These are phyloP conservation scores for Anoplolepis gracilipes DNA, from an alignment of 1,140 invertebrate species.

Conservation along the genomic window DNA sequence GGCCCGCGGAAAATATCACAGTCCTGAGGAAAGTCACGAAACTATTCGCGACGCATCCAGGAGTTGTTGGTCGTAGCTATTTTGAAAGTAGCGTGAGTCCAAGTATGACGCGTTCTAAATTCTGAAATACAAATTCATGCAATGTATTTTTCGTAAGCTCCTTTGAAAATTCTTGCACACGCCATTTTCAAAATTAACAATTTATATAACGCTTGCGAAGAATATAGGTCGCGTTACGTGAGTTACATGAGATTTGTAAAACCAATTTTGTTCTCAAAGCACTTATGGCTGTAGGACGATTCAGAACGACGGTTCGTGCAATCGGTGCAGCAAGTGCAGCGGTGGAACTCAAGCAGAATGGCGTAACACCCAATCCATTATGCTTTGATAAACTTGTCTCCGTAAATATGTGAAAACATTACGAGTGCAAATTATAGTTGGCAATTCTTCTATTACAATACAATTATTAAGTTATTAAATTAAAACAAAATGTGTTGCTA, in stretches of 20 bases:
- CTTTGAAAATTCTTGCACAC: constrained; percentile 30
- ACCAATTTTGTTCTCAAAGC: constrained; percentile 30
- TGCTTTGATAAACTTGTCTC: not conserved
- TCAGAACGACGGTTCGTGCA: constrained; percentile 34
- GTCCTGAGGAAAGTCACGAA: constrained; percentile 42
- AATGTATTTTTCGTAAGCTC: not conserved
- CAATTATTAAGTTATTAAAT: constrained; percentile 11
- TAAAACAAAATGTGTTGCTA: constrained; percentile 30
- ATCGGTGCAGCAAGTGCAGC: not conserved
- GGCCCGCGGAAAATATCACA: constrained; percentile 58
- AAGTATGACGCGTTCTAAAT: constrained; percentile 26
- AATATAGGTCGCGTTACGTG: constrained; percentile 46
- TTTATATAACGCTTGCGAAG: constrained; percentile 6
- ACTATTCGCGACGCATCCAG: constrained; percentile 42
- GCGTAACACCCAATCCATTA: constrained; percentile 8
- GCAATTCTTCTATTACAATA: not conserved
- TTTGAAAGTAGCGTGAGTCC: constrained; percentile 33
- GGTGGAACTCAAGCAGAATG: not conserved
- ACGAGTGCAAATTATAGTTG: not conserved
- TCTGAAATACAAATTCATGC: constrained; percentile 21
- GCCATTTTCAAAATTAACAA: constrained; percentile 28
- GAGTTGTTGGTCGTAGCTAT: constrained; percentile 37
- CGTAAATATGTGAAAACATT: not conserved
- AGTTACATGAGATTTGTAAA: constrained; percentile 11
- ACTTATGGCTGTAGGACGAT: constrained; percentile 30